A percentile compares a stretch with the other conserved stretches of the same genome.
Conservation (phyloP, 2,888 invertebrate species). For the Rhimphoctona megacephalus region DNA sequence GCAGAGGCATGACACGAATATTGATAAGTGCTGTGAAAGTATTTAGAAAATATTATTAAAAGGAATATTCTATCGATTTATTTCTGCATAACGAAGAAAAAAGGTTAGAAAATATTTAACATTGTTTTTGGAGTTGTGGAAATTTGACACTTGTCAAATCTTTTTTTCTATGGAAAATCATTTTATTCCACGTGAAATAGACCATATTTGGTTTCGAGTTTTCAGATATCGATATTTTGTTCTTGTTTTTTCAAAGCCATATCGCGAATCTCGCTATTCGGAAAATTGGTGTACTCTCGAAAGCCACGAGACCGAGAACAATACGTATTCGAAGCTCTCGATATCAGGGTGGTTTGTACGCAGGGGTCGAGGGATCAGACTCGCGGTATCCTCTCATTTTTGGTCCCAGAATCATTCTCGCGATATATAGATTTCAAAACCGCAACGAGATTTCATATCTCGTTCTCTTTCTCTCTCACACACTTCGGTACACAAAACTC, state of each 20-base stretch:
- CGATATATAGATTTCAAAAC: constrained; percentile 59
- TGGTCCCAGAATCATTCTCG: constrained; percentile 47
- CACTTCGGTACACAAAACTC: background rate
- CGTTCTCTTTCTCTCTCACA: constrained; percentile 9
- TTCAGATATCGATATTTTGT: constrained; percentile 13
- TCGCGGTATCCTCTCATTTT: constrained; percentile 47
- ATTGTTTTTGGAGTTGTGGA: background rate
- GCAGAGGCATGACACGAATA: background rate
- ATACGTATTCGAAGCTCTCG: constrained; percentile 38
- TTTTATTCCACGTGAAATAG: background rate
- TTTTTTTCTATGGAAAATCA: background rate
- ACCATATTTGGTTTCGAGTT: background rate
- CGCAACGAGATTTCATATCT: constrained; percentile 62
- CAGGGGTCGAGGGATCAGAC: constrained; percentile 51
- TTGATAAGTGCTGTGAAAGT: background rate
- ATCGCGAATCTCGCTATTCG: constrained; percentile 9
- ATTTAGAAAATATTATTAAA: background rate
- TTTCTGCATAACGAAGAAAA: background rate
- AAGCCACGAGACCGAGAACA: constrained; percentile 48
- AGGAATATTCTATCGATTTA: background rate
- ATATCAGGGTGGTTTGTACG: constrained; percentile 55
- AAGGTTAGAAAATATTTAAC: background rate
- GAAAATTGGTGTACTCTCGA: constrained; percentile 44
- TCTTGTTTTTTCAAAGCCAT: background rate
- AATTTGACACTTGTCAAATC: background rate